phyloP scores from a whole-genome alignment of 1,140 invertebrate genomes.

The Nomia melanderi region DNA sequence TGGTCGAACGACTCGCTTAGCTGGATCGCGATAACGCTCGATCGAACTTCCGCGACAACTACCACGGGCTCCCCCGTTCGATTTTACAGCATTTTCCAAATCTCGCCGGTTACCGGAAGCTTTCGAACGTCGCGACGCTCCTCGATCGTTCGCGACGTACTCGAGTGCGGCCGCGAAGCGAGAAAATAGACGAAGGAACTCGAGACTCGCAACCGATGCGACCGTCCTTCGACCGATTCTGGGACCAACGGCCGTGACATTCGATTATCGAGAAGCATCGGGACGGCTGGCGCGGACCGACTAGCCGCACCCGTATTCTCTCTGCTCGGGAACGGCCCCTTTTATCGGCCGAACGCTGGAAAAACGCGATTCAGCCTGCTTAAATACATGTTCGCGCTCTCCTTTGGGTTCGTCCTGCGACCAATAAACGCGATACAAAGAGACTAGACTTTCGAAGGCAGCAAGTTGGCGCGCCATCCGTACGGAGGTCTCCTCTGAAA shows the following conservation, averaged over 20 bases:
- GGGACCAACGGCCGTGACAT: conserved; percentile 44
- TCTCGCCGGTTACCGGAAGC: neutral
- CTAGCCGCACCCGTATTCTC: conserved; percentile 26
- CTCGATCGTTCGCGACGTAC: neutral
- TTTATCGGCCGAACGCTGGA: neutral
- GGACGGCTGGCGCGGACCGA: conserved; percentile 1
- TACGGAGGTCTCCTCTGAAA: too few species aligned
- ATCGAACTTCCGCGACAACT: neutral
- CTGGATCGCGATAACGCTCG: too few species aligned
- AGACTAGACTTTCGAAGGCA: too few species aligned
- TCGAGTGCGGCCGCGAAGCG: too few species aligned
- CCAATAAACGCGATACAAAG: too few species aligned
- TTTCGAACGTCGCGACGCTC: too few species aligned
- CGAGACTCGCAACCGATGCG: conserved; percentile 18
- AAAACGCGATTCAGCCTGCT: neutral
- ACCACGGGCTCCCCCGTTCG: neutral
- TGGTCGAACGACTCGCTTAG: neutral
- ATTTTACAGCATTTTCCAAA: neutral
- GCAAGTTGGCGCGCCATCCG: too few species aligned
- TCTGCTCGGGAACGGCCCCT: neutral
- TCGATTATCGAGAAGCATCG: conserved; percentile 55
- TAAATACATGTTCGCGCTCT: too few species aligned
- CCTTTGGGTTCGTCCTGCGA: too few species aligned
- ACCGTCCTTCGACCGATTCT: conserved; percentile 1
- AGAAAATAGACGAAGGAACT: neutral